Evolutionary conservation across 2,888 invertebrate species (phyloP), one percentile per base, ranked within the genome.

Genomic region (Leptopilina myrica): DNA sequence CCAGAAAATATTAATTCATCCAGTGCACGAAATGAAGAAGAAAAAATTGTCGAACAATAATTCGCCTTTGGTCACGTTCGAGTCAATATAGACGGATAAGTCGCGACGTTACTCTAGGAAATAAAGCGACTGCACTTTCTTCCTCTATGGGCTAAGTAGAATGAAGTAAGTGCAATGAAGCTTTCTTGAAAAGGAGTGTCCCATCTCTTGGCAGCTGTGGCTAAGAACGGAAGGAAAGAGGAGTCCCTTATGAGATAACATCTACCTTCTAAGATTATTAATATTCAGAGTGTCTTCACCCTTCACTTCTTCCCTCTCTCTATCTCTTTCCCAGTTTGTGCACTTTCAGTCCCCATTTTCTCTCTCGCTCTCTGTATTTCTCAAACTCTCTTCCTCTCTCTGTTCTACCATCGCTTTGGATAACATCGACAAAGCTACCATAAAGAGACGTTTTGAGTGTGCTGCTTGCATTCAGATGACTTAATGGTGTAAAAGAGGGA

Each of bases 221-320:
- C 69, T 80, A 79, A 82, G 79, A 81, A 76, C 79, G 78, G 75
- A 75, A 87, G 86, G 85, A 86, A 85, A 89, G 88, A 87, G 84
- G 84, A 86, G 81, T 81, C 83, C 79, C 83, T 82, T 82, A 79
- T 84, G 88, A 86, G 90, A 90, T 90, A 90, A 89, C 84, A 89
- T 90, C 89, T 86, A 81, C 84, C 87, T 85, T 84, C 87, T 84
- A 86, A 86, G 85, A 84, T 86, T 89, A 90, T 89, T 89, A 90
- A 90, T 89, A 89, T 89, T 89, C 89, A 88, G 86, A 80, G 86
- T 87, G 88, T 85, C 85, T 76, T n/a, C 76, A 67, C 73, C 62
- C 80, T 69, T 49, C 46, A n/a, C 67, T 64, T 66, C 49, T 12
- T 49, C 75, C 33, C 26, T 77, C 79, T 62, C 56, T 40, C 46